phyloP scores from a whole-genome alignment of 2,797 vertebrate genomes.

The Paguma larvata region DNA sequence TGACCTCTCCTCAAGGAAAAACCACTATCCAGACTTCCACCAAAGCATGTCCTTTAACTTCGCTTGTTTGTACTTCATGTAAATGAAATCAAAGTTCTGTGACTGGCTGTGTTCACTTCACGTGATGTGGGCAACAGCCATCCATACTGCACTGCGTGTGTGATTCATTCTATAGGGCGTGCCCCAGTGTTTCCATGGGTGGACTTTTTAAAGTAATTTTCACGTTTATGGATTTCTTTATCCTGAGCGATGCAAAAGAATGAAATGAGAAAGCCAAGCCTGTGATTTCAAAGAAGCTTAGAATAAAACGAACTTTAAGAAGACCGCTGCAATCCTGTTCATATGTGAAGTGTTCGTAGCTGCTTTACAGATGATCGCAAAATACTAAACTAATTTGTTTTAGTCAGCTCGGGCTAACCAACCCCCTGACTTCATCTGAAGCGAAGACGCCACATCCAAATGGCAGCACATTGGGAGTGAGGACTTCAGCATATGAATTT shows the following conservation, averaged over 20 bases:
- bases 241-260: constrained; percentile 14
- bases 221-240: background rate
- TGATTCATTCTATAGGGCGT: background rate
- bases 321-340: background rate
- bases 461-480: background rate
- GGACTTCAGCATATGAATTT: background rate
- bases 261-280: background rate
- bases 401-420: background rate
- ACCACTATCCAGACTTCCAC: background rate
- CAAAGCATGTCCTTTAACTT: background rate
- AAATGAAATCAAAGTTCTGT: background rate
- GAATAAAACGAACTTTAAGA: constrained; percentile 25
- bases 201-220: background rate
- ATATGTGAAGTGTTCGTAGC: background rate
- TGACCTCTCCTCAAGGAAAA: background rate
- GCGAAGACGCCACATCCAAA: background rate
- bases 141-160: background rate
- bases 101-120: background rate
- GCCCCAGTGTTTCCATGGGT: background rate
- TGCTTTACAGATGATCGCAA: background rate
- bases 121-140: background rate
- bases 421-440: background rate
- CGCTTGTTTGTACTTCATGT: background rate
- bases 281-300: background rate
- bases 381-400: background rate